Evolutionary conservation across 35 echinoderm and acorn worm species (phyloP).

Genomic region (Patiria miniata): DNA sequence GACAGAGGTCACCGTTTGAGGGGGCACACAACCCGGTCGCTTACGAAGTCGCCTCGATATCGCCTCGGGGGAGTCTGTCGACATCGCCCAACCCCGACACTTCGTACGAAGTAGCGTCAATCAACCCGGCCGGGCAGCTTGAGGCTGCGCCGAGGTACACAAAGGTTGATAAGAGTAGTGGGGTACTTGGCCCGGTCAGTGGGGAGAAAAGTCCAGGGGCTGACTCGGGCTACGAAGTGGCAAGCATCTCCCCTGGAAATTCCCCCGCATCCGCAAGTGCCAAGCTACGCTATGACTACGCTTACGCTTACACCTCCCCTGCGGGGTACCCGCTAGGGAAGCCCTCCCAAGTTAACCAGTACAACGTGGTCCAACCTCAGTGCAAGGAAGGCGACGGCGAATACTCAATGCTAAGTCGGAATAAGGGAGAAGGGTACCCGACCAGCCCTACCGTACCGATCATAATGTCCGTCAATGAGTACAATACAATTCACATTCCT

Average conservation of each 20-base stretch:
- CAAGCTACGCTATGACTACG: background rate
- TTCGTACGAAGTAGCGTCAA: no score
- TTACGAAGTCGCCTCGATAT: no score
- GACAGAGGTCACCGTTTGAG: no score
- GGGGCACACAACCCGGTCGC: no score
- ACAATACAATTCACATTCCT: background rate
- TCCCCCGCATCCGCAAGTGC: background rate
- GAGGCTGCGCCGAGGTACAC: no score
- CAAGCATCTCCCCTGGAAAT: no score
- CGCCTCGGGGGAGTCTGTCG: no score
- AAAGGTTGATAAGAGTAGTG: no score
- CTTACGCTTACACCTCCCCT: background rate
- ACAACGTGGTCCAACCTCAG: constrained; percentile 2
- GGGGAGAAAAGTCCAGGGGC: background rate
- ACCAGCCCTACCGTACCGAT: background rate
- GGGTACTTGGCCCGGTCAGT: no score
- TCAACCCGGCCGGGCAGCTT: no score
- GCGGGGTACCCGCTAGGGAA: background rate
- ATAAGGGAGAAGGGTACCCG: background rate
- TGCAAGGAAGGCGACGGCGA: background rate
- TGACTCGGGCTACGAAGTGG: background rate
- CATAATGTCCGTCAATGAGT: background rate
- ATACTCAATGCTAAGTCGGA: constrained; percentile 7
- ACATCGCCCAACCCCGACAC: no score
- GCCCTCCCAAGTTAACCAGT: background rate